Evolutionary conservation across 2,113 vertebrate genomes (phyloP), one percentile per base, ranked within the genome.

Genomic region (Octodon degus): DNA sequence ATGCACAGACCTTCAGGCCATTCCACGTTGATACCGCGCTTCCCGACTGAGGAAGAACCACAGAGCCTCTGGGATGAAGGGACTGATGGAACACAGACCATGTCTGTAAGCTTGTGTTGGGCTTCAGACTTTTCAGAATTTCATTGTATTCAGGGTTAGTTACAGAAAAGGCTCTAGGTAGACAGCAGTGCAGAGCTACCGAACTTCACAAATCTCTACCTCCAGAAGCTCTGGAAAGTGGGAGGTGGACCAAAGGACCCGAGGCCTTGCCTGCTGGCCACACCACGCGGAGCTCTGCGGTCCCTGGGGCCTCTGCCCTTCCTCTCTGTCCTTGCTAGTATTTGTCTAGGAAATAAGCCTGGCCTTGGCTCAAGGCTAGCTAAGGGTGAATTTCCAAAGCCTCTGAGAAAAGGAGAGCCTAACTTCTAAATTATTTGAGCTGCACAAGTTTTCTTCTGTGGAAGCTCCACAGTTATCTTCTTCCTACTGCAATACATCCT

Each of bases 381-480:
- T 86, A 83, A 89, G 14, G n/a, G 50, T 20, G 94, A 24, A 53
- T 79, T 86, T 90, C 86, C 34, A 94, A 87, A 92, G 19, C 6
- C 32, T 94, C 50, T 86, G 76, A 97, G 91, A 88, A 32, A 94
- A 74, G 25, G 14, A 67, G 67, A 95, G 19, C 7, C 34, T 68
- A 87, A 81, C 40, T 80, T 90, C n/a, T 32, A 89, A 94, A 77
- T 80, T 87, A 53, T 92, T 96, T 90, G 37, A 58, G 81, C 20
- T 37, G 2, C 27, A 32, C 74, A 89, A 47, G 80, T 84, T 97
- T 94, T 76, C 50, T 76, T 81, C 37, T 55, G 43, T 8, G 37
- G 22, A 91, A 53, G 4, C 30, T 86, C 3, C 34, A 14, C 40
- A 67, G 87, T 86, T 95, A 67, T 84, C 34, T 4, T 77, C 22